A percentile compares a stretch with the other conserved stretches of the same genome.
These are phyloP conservation scores for Drosophila yakuba DNA, from an alignment of 1,140 invertebrate species.

Conservation along the genomic window DNA sequence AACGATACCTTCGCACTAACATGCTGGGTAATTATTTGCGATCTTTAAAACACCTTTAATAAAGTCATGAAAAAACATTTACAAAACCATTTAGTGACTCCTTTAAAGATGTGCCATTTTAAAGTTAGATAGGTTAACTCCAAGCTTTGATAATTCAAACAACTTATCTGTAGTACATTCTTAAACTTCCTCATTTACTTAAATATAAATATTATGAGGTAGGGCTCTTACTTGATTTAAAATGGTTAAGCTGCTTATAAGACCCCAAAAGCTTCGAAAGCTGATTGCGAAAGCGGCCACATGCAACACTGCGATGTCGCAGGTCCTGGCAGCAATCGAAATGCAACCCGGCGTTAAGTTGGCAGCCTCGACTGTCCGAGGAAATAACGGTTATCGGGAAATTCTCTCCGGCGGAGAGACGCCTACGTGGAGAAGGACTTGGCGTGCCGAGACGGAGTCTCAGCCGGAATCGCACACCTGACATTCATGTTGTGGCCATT, in stretches of 20 bases:
- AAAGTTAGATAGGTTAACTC: too few species aligned
- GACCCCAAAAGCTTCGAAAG: constrained; percentile 48
- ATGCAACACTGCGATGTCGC: constrained; percentile 55
- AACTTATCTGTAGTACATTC: too few species aligned
- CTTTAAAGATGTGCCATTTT: too few species aligned
- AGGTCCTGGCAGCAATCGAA: constrained; percentile 32
- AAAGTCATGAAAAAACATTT: not conserved
- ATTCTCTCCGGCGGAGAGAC: constrained; percentile 46
- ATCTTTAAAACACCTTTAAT: not conserved
- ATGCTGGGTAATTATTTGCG: not conserved
- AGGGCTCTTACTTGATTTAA: not conserved
- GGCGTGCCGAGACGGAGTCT: constrained; percentile 40
- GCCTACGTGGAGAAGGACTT: constrained; percentile 39
- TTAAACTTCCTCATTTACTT: not conserved
- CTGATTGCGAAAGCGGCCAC: constrained; percentile 3
- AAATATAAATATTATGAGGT: not conserved
- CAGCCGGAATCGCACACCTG: constrained; percentile 79
- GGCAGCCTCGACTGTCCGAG: constrained; percentile 35
- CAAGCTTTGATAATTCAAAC: too few species aligned
- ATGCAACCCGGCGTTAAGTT: constrained; percentile 63
- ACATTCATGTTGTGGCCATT: constrained; percentile 82
- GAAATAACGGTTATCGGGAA: constrained; percentile 66
- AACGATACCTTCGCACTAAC: not conserved
- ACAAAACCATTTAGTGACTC: too few species aligned
- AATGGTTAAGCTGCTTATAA: not conserved